These are phyloP conservation scores for Nannospalax galili DNA, from an alignment of 2,113 vertebrate species.

Conservation along the genomic window DNA sequence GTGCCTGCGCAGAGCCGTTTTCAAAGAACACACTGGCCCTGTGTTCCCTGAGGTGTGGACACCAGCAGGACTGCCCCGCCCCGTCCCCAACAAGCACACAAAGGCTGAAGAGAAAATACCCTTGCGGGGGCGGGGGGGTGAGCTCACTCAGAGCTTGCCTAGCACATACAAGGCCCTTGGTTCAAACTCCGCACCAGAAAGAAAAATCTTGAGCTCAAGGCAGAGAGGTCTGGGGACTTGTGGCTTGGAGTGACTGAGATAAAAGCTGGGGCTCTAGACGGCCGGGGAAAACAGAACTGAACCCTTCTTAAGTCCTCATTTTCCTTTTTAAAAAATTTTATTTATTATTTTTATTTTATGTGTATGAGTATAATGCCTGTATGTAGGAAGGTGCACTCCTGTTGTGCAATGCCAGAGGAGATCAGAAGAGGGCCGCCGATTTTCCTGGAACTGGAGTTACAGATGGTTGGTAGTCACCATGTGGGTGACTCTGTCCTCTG, in stretches of 20 bases:
- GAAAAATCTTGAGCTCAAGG: neutral
- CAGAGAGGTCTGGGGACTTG: neutral
- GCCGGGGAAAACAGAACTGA: neutral
- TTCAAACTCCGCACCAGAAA: neutral
- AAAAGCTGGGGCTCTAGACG: neutral
- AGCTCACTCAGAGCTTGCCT: neutral
- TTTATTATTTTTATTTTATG: no score
- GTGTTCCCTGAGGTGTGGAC: neutral
- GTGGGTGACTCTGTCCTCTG: no score
- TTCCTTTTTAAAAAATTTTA: no score
- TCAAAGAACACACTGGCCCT: neutral
- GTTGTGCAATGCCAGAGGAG: no score
- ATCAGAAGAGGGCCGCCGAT: no score
- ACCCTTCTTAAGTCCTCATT: conserved; percentile 21
- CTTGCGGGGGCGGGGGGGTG: neutral
- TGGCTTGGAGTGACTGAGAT: neutral
- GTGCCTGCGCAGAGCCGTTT: neutral
- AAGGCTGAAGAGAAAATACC: neutral
- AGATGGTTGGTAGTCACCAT: no score
- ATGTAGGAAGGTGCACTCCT: no score
- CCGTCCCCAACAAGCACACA: neutral
- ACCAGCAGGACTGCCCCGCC: neutral
- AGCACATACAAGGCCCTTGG: no score
- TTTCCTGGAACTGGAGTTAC: no score
- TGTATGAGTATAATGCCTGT: no score